These are phyloP conservation scores for Bombus picipes DNA, from an alignment of 1,140 invertebrate species.

Conservation along the genomic window DNA sequence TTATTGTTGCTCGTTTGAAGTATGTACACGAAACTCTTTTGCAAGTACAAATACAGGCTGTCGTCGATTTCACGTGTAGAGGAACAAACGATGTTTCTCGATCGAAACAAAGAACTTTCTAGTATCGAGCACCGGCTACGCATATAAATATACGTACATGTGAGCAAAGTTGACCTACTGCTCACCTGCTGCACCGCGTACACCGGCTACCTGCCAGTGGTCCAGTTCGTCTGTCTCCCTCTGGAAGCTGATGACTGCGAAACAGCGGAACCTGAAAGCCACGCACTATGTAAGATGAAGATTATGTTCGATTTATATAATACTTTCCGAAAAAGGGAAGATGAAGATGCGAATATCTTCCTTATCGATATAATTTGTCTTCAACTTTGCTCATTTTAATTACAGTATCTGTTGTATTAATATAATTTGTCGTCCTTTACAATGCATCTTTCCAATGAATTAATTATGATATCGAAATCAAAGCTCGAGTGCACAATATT, in stretches of 20 bases:
- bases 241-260: slow-evolving; percentile 38
- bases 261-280: slow-evolving; percentile 13
- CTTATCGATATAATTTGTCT: background rate
- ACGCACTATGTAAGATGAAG: too few species aligned
- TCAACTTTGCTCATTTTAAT: background rate
- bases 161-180: slow-evolving; percentile 54
- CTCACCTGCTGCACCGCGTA: slow-evolving; percentile 60
- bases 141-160: slow-evolving; percentile 36
- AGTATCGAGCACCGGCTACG: slow-evolving; percentile 26
- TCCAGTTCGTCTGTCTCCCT: slow-evolving; percentile 56
- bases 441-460: background rate
- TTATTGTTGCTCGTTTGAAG: too few species aligned
- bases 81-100: background rate
- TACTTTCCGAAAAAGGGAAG: background rate
- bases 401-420: background rate
- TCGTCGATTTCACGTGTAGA: slow-evolving; percentile 1
- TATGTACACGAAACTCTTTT: background rate
- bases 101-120: slow-evolving; percentile 46
- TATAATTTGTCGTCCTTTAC: background rate
- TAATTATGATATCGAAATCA: background rate
- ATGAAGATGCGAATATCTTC: background rate
- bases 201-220: slow-evolving; percentile 59
- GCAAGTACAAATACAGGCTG: background rate
- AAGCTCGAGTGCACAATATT: background rate
- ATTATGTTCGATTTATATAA: background rate